Evolutionary conservation across 2,113 vertebrate species (phyloP).

Genomic region (Tachysurus fulvidraco): DNA sequence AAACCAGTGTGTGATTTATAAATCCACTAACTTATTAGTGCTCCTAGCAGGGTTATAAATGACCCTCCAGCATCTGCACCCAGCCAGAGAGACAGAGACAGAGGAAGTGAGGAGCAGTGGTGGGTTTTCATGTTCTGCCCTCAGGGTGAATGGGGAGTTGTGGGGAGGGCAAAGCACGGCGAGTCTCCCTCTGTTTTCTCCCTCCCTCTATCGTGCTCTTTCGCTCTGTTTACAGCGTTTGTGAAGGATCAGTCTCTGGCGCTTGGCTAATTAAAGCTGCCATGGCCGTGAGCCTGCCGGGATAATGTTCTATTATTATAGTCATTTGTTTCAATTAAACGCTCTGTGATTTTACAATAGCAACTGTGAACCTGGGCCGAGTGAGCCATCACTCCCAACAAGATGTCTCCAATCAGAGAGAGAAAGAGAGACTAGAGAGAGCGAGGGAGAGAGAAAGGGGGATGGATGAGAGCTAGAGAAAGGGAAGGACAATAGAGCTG

Average conservation of each 20-base stretch:
- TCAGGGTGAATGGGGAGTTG: constrained; percentile 71
- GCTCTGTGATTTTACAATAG: constrained; percentile 98
- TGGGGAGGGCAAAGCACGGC: constrained; percentile 30
- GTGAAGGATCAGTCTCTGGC: constrained; percentile 94
- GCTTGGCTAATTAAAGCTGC: constrained; percentile 98
- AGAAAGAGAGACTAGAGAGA: constrained; percentile 11
- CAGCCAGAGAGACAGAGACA: constrained; percentile 41
- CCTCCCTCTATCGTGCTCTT: constrained; percentile 28
- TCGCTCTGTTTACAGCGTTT: constrained; percentile 79
- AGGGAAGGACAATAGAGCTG: constrained; percentile 28
- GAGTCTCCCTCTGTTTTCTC: constrained; percentile 33
- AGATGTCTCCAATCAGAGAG: constrained; percentile 88
- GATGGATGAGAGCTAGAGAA: background rate
- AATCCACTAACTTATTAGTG: constrained; percentile 70
- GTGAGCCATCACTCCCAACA: constrained; percentile 94
- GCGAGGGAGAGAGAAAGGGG: background rate
- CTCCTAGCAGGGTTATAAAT: constrained; percentile 66
- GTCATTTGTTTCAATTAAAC: constrained; percentile 99
- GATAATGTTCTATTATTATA: constrained; percentile 99
- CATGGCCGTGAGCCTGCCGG: constrained; percentile 92
- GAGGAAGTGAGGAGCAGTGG: constrained; percentile 31
- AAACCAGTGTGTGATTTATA: constrained; percentile 74
- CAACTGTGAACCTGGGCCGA: constrained; percentile 94
- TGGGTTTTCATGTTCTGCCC: constrained; percentile 70
- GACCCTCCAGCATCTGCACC: constrained; percentile 66